phyloP scores from a whole-genome alignment of 2,113 vertebrate genomes.

The Labeo rohita region DNA sequence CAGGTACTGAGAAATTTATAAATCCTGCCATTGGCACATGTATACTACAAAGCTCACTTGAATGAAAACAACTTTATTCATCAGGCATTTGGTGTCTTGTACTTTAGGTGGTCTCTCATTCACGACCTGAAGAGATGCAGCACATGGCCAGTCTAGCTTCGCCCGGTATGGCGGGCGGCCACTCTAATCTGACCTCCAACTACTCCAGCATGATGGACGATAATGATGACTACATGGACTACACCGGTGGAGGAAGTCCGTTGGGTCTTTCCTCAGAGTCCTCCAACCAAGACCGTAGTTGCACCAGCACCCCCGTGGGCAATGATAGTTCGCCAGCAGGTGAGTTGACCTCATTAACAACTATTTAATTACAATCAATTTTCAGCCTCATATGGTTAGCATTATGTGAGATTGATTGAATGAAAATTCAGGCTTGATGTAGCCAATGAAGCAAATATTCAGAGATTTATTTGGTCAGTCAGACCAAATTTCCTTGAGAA shows the following conservation, averaged over 20 bases:
- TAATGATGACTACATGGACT: conserved; percentile 94
- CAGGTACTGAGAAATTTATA: conserved; percentile 76
- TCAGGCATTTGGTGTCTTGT: neutral
- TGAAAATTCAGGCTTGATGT: neutral
- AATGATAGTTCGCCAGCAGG: conserved; percentile 93
- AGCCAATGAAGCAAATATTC: neutral
- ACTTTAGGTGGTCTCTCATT: conserved; percentile 74
- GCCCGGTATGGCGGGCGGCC: conserved; percentile 61
- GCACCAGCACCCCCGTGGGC: conserved; percentile 96
- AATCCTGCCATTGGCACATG: no score
- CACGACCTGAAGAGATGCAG: conserved; percentile 74
- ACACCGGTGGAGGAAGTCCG: conserved; percentile 87
- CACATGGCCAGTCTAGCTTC: conserved; percentile 72
- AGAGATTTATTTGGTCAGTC: conserved; percentile 8
- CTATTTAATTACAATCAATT: neutral
- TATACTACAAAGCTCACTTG: no score
- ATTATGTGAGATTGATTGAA: neutral
- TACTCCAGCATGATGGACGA: conserved; percentile 84
- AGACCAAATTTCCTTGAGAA: neutral
- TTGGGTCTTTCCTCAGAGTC: conserved; percentile 93
- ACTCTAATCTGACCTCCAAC: conserved; percentile 72
- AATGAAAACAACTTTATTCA: neutral
- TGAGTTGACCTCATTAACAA: conserved; percentile 64
- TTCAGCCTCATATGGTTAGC: neutral
- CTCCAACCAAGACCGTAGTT: conserved; percentile 95